These are phyloP conservation scores for Pilophorus perplexus DNA, from an alignment of 2,888 invertebrate genomes.

Conservation along the genomic window DNA sequence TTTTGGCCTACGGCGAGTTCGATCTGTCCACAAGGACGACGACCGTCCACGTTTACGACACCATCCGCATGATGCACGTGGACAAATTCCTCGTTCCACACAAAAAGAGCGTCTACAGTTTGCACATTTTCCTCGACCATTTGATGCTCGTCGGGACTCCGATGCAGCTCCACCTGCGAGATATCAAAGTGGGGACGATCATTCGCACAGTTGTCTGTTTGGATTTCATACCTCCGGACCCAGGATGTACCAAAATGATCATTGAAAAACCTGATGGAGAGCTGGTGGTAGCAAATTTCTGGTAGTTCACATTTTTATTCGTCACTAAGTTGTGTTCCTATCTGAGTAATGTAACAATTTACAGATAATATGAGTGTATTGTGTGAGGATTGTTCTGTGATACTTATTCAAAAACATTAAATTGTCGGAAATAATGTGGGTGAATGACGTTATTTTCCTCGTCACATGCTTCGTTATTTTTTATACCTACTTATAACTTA, in stretches of 20 bases:
- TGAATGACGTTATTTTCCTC: too few relatives aligned
- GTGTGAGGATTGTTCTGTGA: too few relatives aligned
- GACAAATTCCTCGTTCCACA: slow-evolving; percentile 1
- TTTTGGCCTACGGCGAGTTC: background rate
- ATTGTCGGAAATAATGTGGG: too few relatives aligned
- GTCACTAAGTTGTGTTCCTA: too few relatives aligned
- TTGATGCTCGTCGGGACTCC: slow-evolving; percentile 2
- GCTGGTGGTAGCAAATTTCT: too few relatives aligned
- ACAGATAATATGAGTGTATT: too few relatives aligned
- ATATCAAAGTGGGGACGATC: background rate
- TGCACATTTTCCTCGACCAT: slow-evolving; percentile 4
- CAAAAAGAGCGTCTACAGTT: background rate
- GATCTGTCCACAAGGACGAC: background rate
- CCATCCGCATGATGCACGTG: background rate
- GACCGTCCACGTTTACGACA: background rate
- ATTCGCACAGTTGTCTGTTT: background rate
- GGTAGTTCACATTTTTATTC: too few relatives aligned
- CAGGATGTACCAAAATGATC: background rate
- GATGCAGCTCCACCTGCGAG: background rate
- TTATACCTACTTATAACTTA: too few relatives aligned
- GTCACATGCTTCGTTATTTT: too few relatives aligned
- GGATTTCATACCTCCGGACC: background rate
- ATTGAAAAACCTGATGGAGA: slow-evolving; percentile 15
- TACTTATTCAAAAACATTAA: too few relatives aligned
- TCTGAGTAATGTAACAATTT: too few relatives aligned